Percentiles rank a stretch among this genome's conserved stretches.
Conservation (phyloP, 1,140 invertebrate species). For the Brachionus koreanus region DNA sequence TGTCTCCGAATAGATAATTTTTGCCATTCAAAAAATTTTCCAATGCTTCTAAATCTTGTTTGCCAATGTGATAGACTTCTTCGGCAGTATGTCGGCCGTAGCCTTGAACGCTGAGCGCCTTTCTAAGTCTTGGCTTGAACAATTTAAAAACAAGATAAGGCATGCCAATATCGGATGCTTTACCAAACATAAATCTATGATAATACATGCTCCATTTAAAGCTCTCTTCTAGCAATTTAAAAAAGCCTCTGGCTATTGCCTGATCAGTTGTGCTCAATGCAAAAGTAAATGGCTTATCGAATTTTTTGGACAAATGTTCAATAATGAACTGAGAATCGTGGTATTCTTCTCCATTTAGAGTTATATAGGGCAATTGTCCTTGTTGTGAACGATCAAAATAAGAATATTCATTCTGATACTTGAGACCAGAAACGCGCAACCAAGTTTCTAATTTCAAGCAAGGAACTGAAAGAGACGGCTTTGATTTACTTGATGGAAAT, state of each 20-base stretch:
- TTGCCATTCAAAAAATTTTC: conserved; percentile 5
- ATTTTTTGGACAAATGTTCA: conserved; percentile 30
- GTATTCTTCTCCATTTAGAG: neutral
- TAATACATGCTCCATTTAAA: conserved; percentile 34
- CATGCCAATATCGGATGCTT: conserved; percentile 9
- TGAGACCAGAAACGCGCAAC: neutral
- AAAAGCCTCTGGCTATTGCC: conserved; percentile 24
- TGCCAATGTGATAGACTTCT: conserved; percentile 39
- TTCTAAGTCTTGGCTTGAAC: neutral
- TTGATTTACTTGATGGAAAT: neutral
- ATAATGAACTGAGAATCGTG: conserved; percentile 40
- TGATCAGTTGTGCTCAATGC: neutral
- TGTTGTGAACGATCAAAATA: conserved; percentile 16
- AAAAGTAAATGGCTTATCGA: neutral
- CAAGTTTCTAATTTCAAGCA: conserved; percentile 40
- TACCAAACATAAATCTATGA: conserved; percentile 13
- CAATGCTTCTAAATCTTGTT: conserved; percentile 35
- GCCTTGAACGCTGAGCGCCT: conserved; percentile 5
- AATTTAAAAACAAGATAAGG: neutral
- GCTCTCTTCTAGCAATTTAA: conserved; percentile 38
- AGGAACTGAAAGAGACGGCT: neutral
- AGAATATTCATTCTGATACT: conserved; percentile 15
- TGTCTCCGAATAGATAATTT: conserved; percentile 30
- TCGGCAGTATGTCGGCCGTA: conserved; percentile 16
- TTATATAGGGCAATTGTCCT: conserved; percentile 31